Evolutionary conservation across 1,140 invertebrate genomes (phyloP), one percentile per base, ranked within the genome.

Genomic region (Scaptomyza graminum): DNA sequence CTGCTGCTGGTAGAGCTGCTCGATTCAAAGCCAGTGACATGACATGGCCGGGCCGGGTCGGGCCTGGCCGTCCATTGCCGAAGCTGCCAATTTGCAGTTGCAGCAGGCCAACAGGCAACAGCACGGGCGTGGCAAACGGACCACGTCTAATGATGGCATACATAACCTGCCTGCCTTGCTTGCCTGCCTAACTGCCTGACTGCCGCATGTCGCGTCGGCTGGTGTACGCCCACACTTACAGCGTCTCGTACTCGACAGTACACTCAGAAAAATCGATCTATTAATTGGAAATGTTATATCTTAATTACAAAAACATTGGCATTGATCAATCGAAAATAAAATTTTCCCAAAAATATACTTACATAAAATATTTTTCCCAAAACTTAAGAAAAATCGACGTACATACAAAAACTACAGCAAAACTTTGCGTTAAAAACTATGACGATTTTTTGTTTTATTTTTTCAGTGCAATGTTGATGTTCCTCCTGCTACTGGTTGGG

Each of bases 71-170:
- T 22, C 18, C 18, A 22, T 22, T 22, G 18, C 18, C 73, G 74
- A 64, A 68, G 83, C 83, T 87, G 82, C 82, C 83, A 87, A 88
- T 87, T 87, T 82, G 82, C 43, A 63, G 59, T 49, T 43, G 50
- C 28, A 15, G n/a, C 51, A 63, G n/a, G 15, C 78, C 28, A 25
- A 9, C 51, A 63, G n/a, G 28, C 78, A 81, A 80, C 78, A 68
- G 77, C 56, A 81, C 78, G 83, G 82, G 82, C 79, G 82, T 88
- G 82, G 83, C 83, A 78, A 88, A 88, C 83, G 83, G 75, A 88
- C 78, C 82, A 88, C 71, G 78, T 88, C 82, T 87, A 87, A 87
- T 87, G 82, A 87, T 82, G 78, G 83, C 78, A 88, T 88, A 87
- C 75, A 87, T 88, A 88, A 83, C 82, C 76, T 76, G 81, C 56